These are phyloP conservation scores for Heliconius sara DNA, from an alignment of 2,888 invertebrate genomes.

Conservation along the genomic window DNA sequence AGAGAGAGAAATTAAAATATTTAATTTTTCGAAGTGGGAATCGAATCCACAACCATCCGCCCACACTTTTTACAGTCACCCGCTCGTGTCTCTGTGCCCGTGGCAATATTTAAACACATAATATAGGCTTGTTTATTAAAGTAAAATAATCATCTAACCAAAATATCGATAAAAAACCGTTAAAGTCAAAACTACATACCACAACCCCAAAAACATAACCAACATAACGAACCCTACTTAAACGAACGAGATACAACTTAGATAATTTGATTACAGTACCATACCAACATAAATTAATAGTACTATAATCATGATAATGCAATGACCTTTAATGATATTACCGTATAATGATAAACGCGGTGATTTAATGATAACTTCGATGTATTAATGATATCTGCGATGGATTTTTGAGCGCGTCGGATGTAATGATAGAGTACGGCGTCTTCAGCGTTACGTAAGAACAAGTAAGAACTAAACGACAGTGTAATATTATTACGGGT, in stretches of 20 bases:
- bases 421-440: conserved; percentile 26
- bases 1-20: no score
- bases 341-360: conserved; percentile 26
- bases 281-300: conserved; percentile 45
- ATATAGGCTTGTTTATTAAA: not conserved
- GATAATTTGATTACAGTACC: conserved; percentile 33
- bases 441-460: conserved; percentile 24
- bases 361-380: not conserved
- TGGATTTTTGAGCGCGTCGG: conserved; percentile 28
- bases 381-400: conserved; percentile 1
- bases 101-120: no score
- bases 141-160: not conserved
- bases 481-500: conserved; percentile 12
- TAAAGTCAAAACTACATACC: not conserved
- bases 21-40: no score
- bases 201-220: conserved; percentile 1
- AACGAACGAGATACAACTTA: conserved; percentile 21
- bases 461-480: conserved; percentile 27
- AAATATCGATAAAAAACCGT: not conserved
- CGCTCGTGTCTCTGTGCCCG: no score
- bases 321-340: conserved; percentile 47
- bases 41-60: no score
- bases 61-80: no score
- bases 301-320: conserved; percentile 43
- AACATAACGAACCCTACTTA: not conserved